phyloP scores from a whole-genome alignment of 2,797 vertebrate species.

The Buphagus erythrorhynchus region DNA sequence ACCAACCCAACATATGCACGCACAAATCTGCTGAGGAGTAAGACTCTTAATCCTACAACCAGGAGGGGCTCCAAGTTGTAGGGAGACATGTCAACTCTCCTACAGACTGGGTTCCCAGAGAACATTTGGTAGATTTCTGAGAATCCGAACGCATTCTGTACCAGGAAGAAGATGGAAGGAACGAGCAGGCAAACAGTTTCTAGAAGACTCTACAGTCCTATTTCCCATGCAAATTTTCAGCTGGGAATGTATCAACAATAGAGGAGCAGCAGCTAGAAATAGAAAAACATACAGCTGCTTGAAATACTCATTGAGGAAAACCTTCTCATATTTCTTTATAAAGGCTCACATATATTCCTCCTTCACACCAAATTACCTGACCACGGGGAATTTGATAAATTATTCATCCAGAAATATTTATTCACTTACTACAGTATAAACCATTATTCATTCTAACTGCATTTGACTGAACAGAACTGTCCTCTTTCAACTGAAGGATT shows the following conservation, averaged over 20 bases:
- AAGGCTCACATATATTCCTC: background rate
- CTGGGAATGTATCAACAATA: background rate
- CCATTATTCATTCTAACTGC: background rate
- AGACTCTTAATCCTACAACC: background rate
- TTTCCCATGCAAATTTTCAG: background rate
- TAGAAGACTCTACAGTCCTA: background rate
- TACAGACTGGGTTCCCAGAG: background rate
- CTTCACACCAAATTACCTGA: background rate
- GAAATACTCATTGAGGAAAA: background rate
- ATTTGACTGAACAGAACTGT: background rate
- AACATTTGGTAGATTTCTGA: background rate
- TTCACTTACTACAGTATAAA: background rate
- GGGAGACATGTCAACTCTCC: fast-evolving
- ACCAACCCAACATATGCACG: background rate
- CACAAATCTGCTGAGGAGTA: background rate
- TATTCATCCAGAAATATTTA: background rate
- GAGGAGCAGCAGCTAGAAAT: background rate
- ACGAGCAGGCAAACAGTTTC: background rate
- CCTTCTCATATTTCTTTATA: background rate
- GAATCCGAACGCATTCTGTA: background rate
- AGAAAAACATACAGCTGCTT: background rate
- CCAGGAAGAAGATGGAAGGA: background rate
- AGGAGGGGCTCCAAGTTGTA: background rate
- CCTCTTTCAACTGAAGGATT: background rate
- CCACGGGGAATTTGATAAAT: background rate